Evolutionary conservation across 2,113 vertebrate species (phyloP).

Genomic region (Eonycteris spelaea): DNA sequence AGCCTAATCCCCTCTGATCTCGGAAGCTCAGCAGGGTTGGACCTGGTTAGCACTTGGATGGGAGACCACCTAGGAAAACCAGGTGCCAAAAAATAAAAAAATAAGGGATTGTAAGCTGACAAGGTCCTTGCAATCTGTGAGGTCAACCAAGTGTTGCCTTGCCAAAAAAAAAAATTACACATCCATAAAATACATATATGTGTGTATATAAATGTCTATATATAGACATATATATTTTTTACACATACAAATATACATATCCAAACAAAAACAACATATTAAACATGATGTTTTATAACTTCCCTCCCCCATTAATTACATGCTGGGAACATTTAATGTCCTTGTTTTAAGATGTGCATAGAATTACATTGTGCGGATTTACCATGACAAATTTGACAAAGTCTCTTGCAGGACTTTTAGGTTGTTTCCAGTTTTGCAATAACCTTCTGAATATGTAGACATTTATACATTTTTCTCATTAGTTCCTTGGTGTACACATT

Average conservation of each 20-base stretch:
- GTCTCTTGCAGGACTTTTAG: not conserved
- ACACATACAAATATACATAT: not conserved
- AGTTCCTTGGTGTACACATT: not conserved
- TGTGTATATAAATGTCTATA: not conserved
- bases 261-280: not conserved
- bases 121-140: too few species aligned
- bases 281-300: not conserved
- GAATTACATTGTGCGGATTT: not conserved
- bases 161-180: not conserved
- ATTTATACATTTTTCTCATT: constrained; percentile 9
- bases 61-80: too few species aligned
- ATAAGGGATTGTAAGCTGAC: too few species aligned
- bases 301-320: not conserved
- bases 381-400: not conserved
- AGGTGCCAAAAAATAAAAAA: too few species aligned
- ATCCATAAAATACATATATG: not conserved
- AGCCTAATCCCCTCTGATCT: too few species aligned
- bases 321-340: not conserved
- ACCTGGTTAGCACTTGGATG: too few species aligned
- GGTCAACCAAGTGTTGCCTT: too few species aligned
- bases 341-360: not conserved
- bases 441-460: not conserved
- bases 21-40: too few species aligned
- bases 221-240: not conserved
- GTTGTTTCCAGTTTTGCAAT: constrained; percentile 6